Base-by-base conservation (phyloP, 2,797 vertebrate genomes). In the Rhyacichthys aspro region DNA sequence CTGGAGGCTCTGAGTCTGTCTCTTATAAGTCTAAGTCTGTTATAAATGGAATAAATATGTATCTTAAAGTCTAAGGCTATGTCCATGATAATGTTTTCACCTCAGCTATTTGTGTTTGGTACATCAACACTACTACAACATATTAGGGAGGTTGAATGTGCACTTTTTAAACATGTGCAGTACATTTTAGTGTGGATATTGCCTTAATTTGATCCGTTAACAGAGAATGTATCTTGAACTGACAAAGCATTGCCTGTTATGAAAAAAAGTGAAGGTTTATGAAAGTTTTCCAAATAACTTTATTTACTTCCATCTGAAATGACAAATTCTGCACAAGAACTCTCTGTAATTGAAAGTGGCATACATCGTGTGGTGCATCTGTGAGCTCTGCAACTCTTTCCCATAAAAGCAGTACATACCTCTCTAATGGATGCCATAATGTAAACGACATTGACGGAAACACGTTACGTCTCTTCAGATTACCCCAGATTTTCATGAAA, bases 401-500 rank as follows among this genome's bases (percentile, higher is more conserved):
- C 60, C 37, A 16, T 5, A 23, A 45, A 54, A 37, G 8, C 15
- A 62, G 65, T 16, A 33, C 16, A 14, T 23, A 15, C n/a, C 9
- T 54, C 23, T 38, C 14, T 58, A 41, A 37, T 10, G 19, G 50
- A 48, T 49, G 28, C 16, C 7, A 8, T 5, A 54, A 43, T 55
- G 61, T 56, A 48, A 65, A 54, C 49, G 55, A 67, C 39, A 56
- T 54, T 47, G 45, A 74, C 10, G 19, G 53, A 78, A 53, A 74
- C 63, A 46, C 14, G 16, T 12, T 60, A 38, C 0, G 3, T 84
- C 50, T 41, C 61, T 49, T 65, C 19, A 69, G 55, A 66, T 65
- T 59, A 67, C 14, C 34, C 17, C 12, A 34, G 50, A 34, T 36
- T 43, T 47, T 74, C 70, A 74, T 85, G 49, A 84, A 86, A 84